These are phyloP conservation scores for Enteromius anoplus DNA, from an alignment of 2,797 vertebrate species.

Conservation along the genomic window DNA sequence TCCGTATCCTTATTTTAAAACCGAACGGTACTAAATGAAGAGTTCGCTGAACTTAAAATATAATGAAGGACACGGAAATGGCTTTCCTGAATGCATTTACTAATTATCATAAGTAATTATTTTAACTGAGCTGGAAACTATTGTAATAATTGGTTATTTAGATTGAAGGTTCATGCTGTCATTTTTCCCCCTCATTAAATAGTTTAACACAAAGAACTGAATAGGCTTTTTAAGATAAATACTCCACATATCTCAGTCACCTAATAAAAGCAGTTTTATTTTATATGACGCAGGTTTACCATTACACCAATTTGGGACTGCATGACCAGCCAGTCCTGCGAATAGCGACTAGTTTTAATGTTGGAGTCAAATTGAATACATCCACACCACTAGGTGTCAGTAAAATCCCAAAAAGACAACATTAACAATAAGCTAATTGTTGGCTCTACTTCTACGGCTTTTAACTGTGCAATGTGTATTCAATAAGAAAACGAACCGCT, in stretches of 20 bases:
- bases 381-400: constrained; percentile 28
- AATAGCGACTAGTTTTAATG: neutral
- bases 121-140: constrained; percentile 22
- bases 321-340: neutral
- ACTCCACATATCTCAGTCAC: neutral
- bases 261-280: neutral
- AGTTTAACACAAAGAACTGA: constrained; percentile 16
- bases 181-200: constrained; percentile 6
- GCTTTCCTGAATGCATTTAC: constrained; percentile 20
- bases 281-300: neutral
- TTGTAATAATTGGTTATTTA: constrained; percentile 25
- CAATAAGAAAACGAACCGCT: neutral
- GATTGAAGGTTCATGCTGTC: neutral
- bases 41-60: constrained; percentile 12
- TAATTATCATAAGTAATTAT: constrained; percentile 18
- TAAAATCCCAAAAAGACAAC: neutral
- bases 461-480: neutral
- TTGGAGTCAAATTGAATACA: neutral
- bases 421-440: neutral
- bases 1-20: neutral
- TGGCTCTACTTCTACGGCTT: neutral
- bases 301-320: neutral
- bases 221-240: neutral
- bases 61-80: constrained; percentile 29
- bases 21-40: neutral